phyloP scores from a whole-genome alignment of 2,113 vertebrate species.

The Boulengeromyrus knoepffleri region DNA sequence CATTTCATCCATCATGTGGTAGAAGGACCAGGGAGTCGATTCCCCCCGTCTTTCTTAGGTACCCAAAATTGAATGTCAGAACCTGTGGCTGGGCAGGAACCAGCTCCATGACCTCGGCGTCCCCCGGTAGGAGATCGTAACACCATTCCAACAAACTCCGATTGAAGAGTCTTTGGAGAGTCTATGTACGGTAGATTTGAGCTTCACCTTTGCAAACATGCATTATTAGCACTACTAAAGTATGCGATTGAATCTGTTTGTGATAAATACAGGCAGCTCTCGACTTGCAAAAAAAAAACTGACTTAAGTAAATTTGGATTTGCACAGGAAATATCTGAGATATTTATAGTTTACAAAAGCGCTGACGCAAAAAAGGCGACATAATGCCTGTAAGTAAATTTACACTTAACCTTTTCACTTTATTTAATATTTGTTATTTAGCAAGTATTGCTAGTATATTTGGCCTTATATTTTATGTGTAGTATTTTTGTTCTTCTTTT shows the following conservation, averaged over 20 bases:
- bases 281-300: not conserved
- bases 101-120: not conserved
- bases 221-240: not conserved
- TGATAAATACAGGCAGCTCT: not conserved
- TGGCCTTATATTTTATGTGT: not conserved
- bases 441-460: not conserved
- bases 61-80: not conserved
- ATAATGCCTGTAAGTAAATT: not conserved
- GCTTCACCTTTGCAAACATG: not conserved
- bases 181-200: not conserved
- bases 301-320: not conserved
- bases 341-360: not conserved
- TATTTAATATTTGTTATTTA: not conserved
- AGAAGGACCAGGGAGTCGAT: not conserved
- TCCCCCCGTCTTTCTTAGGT: not conserved
- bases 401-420: not conserved
- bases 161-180: not conserved
- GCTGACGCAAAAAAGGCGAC: not conserved
- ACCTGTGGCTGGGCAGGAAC: not conserved
- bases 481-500: not conserved
- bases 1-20: not conserved
- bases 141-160: too few relatives aligned
- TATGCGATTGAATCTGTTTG: not conserved
- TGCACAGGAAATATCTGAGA: not conserved
- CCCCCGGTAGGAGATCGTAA: too few relatives aligned